phyloP scores from a whole-genome alignment of 2,797 vertebrate species.

The Macropodus opercularis region DNA sequence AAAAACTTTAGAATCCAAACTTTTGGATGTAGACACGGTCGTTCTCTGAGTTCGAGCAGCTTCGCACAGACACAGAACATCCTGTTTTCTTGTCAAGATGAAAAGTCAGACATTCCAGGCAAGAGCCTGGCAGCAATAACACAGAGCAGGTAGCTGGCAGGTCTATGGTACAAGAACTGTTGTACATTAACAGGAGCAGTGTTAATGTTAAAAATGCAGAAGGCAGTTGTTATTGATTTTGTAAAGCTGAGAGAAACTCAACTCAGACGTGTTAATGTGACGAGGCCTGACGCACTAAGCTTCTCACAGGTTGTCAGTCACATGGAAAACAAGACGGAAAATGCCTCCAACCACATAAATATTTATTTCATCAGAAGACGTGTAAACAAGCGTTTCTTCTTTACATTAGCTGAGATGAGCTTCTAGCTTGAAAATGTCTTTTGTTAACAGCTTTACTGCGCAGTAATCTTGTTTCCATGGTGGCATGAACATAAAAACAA shows the following conservation, averaged over 20 bases:
- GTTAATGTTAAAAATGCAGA: slow-evolving; percentile 9
- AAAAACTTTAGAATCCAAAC: background rate
- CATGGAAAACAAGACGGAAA: too few relatives aligned
- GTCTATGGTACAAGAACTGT: slow-evolving; percentile 1
- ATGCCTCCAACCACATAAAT: background rate
- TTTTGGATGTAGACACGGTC: background rate
- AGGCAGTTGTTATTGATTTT: slow-evolving; percentile 8
- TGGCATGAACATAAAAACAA: background rate
- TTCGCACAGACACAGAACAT: background rate
- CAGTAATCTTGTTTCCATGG: slow-evolving; percentile 2
- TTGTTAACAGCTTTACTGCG: background rate
- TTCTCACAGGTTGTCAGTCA: background rate
- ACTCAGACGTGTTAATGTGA: background rate
- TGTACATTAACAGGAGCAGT: too few relatives aligned
- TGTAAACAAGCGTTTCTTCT: background rate
- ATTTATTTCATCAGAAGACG: background rate
- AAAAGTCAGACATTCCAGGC: background rate
- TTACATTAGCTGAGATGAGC: background rate
- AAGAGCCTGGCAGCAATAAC: background rate
- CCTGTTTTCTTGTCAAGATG: background rate
- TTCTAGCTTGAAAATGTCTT: background rate
- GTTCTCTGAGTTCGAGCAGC: background rate
- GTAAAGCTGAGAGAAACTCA: slow-evolving; percentile 11
- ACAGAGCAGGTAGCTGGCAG: background rate
- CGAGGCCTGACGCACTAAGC: background rate